Conservation (phyloP, 1,140 invertebrate species). For the Dinoponera quadriceps region DNA sequence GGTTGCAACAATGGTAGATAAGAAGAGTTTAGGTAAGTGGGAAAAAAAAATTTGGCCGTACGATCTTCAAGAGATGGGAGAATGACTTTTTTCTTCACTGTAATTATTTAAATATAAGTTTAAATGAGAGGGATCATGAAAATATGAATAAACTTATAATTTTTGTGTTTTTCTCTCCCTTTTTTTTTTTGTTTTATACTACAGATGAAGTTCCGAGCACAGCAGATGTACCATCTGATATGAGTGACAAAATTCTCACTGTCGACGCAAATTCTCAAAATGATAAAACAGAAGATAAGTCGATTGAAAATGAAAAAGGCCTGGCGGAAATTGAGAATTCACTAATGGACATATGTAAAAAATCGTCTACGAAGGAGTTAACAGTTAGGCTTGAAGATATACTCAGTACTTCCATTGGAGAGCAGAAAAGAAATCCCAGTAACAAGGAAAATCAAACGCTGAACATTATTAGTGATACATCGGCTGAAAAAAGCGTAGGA, state of each 20-base stretch:
- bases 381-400: constrained; percentile 41
- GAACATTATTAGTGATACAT: constrained; percentile 32
- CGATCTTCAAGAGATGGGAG: constrained; percentile 1
- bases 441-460: constrained; percentile 71
- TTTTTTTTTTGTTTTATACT: constrained; percentile 57
- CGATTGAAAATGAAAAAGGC: background rate
- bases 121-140: background rate
- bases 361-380: constrained; percentile 43
- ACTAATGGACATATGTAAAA: background rate
- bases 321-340: background rate
- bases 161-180: constrained; percentile 35
- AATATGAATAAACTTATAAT: constrained; percentile 3
- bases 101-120: constrained; percentile 5
- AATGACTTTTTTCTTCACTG: constrained; percentile 13
- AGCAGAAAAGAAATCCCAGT: constrained; percentile 42
- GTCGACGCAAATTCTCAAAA: background rate
- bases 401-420: constrained; percentile 42
- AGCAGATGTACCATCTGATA: background rate
- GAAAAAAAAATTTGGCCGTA: constrained; percentile 3
- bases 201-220: constrained; percentile 47
- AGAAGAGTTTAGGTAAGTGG: background rate
- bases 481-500: constrained; percentile 21
- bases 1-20: background rate
- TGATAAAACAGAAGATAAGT: background rate
- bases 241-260: background rate